Percentiles rank a stretch among this genome's conserved stretches.
These are phyloP conservation scores for Diorhabda elongata DNA, from an alignment of 1,140 invertebrate genomes.

Conservation along the genomic window DNA sequence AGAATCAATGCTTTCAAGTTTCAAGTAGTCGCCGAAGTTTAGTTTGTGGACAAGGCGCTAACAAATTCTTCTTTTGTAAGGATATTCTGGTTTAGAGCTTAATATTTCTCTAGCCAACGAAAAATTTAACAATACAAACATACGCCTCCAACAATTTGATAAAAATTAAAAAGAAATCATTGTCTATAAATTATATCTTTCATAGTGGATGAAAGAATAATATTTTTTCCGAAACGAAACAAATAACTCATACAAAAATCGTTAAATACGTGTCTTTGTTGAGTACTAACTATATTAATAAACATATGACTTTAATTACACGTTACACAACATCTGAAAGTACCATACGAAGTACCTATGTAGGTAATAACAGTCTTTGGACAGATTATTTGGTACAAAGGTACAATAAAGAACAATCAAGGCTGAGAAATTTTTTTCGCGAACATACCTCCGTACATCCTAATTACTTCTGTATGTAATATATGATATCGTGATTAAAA, in stretches of 20 bases:
- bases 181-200: no score
- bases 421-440: neutral
- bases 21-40: no score
- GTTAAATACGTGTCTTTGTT: slow-evolving; percentile 1
- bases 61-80: no score
- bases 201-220: no score
- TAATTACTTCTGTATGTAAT: neutral
- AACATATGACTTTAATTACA: slow-evolving; percentile 3
- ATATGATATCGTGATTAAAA: slow-evolving; percentile 1
- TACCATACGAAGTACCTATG: neutral
- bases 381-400: neutral
- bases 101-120: no score
- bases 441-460: neutral
- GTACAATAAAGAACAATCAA: slow-evolving; percentile 3
- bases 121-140: no score
- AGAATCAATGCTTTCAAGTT: no score
- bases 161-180: no score
- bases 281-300: neutral
- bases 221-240: no score
- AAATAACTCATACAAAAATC: neutral
- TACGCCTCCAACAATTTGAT: no score
- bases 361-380: neutral
- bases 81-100: no score
- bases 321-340: neutral
- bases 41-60: no score